Percentiles rank a stretch among this genome's conserved stretches.
These are phyloP conservation scores for Chelon labrosus DNA, from an alignment of 2,797 vertebrate species.

Conservation along the genomic window DNA sequence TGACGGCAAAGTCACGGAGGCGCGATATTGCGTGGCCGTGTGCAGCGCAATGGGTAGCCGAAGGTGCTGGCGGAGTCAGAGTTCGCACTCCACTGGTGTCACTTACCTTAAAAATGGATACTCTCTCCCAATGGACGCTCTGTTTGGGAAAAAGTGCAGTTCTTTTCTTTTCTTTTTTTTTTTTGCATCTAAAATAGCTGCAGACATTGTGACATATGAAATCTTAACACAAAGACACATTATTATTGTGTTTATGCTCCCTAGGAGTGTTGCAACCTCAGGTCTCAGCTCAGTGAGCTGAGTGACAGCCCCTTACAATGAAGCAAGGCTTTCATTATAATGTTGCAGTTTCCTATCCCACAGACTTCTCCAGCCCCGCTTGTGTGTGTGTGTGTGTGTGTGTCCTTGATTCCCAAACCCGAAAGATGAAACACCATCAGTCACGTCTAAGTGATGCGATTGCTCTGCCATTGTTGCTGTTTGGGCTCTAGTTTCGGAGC, in stretches of 20 bases:
- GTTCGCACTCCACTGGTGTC: conserved; percentile 34
- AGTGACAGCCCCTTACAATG: conserved; percentile 44
- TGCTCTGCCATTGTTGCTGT: conserved; percentile 53
- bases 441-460: conserved; percentile 51
- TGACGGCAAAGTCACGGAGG: conserved; percentile 6
- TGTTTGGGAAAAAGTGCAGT: conserved; percentile 9
- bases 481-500: conserved; percentile 53
- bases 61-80: conserved; percentile 28
- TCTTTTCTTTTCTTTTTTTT: conserved; percentile 1
- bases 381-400: conserved; percentile 33
- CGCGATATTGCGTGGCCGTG: background rate
- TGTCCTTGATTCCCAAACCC: conserved; percentile 44
- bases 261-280: conserved; percentile 32
- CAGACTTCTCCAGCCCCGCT: conserved; percentile 26
- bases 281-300: conserved; percentile 45
- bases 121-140: conserved; percentile 30
- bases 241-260: conserved; percentile 41
- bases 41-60: conserved; percentile 24
- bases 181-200: conserved; percentile 27
- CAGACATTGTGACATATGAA: conserved; percentile 48
- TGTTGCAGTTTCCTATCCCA: conserved; percentile 18
- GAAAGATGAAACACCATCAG: conserved; percentile 45
- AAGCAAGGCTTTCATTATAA: conserved; percentile 40
- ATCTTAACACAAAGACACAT: conserved; percentile 33
- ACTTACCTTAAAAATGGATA: conserved; percentile 36